phyloP scores from a whole-genome alignment of 2,113 vertebrate species.

The Asarcornis scutulata region DNA sequence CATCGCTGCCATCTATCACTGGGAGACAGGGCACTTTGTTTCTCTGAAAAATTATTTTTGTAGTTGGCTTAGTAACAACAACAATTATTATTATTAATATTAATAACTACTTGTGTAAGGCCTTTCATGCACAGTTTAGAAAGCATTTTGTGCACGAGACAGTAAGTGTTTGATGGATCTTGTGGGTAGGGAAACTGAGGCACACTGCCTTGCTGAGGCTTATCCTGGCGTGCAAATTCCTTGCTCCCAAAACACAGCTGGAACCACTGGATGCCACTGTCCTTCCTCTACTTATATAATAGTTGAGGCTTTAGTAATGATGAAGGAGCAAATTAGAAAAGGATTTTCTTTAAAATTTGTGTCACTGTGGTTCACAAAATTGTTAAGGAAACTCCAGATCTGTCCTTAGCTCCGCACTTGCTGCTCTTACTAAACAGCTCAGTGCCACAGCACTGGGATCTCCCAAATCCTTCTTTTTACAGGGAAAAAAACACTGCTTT shows the following conservation, averaged over 20 bases:
- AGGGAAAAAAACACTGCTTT: neutral
- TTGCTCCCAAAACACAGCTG: neutral
- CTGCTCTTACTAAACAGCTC: neutral
- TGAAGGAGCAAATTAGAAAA: neutral
- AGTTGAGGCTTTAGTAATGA: neutral
- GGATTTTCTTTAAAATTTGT: neutral
- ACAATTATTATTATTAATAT: constrained; percentile 73
- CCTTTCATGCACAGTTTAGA: neutral
- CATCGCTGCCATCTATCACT: constrained; percentile 54
- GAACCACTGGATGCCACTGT: neutral
- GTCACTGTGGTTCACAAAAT: neutral
- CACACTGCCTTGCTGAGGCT: neutral
- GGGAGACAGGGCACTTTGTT: constrained; percentile 63
- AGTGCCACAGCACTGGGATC: neutral
- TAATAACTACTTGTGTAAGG: constrained; percentile 60
- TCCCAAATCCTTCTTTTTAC: neutral
- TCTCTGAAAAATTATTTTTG: constrained; percentile 71
- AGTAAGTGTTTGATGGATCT: neutral
- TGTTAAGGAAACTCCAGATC: neutral
- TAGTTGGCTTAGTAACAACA: constrained; percentile 62
- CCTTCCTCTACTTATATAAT: neutral
- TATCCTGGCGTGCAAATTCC: neutral
- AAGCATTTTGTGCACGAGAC: neutral
- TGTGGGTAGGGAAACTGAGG: neutral
- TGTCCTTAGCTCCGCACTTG: neutral